Evolutionary conservation across 64 coral and sea anemone genomes (phyloP), one percentile per base, ranked within the genome.

Genomic region (Montipora cactus): DNA sequence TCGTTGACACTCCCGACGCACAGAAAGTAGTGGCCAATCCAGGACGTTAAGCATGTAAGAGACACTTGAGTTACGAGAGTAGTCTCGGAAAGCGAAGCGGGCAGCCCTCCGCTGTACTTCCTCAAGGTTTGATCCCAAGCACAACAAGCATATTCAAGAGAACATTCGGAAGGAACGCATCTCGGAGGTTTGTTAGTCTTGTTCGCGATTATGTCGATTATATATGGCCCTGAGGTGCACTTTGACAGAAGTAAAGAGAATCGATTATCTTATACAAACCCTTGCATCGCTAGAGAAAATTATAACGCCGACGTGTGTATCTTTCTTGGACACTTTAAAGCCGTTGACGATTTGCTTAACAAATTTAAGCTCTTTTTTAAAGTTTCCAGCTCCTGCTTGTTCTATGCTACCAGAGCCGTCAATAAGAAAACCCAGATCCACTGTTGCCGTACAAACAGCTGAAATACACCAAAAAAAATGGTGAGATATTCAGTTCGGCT

Each of bases 351-450:
- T 79, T 50, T 78, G 18, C 8, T 61, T 83, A 28, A 85, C 84
- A 53, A 94, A 89, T 23, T 83, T 66, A 6, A 74, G 58, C 8
- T 25, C 45, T 7, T 51, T 44, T 21, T 89, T 74, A 57, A 94
- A 89, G 47, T 88, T 93, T 72, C 84, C 92, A 9, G 23, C 8
- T 47, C 83, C 92, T 13, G 21, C 14, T 14, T 48, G 8, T 15
- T 94, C 92, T 37, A 82, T 82, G 16, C 82, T 87, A 1, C 85
- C 82, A 4, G 92, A 89, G 11, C 76, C 76, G 20, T 94, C 92
- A 0, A 94, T 67, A 4, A 94, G 11, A 67, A 94, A 82, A 4
- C 15, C 84, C 5, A 94, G 49, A 8, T 94, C 87, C 44, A 93
- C 74, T 10, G 9, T 44, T 3, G 9, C 74, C 28, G 44, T 4